Percentiles rank a stretch among this genome's conserved stretches.
These are phyloP conservation scores for Hydriomena furcata DNA, from an alignment of 2,888 invertebrate genomes.

Conservation along the genomic window DNA sequence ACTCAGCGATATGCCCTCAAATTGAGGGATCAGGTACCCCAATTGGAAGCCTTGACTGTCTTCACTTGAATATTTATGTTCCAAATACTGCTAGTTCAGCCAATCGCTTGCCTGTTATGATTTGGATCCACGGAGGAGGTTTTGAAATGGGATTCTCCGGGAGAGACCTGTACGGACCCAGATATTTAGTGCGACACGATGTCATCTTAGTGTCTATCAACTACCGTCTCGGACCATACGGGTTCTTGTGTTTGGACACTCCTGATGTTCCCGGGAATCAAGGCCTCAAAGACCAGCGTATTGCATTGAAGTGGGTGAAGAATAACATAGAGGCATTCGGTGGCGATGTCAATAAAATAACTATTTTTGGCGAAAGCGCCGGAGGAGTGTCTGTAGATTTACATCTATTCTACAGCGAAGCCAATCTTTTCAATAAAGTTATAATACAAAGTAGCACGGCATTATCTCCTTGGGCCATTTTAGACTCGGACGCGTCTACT, in stretches of 20 bases:
- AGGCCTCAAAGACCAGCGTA: conserved; percentile 47
- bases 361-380: conserved; percentile 46
- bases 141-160: conserved; percentile 16
- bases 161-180: conserved; percentile 19
- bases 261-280: conserved; percentile 50
- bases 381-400: conserved; percentile 42
- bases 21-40: background rate
- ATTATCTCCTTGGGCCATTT: conserved; percentile 30
- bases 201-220: conserved; percentile 46
- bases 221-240: conserved; percentile 47
- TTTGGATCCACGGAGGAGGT: conserved; percentile 36
- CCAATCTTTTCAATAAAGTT: conserved; percentile 41
- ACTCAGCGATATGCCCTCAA: conserved; percentile 39
- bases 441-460: conserved; percentile 48
- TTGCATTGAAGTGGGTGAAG: conserved; percentile 48
- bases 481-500: conserved; percentile 31
- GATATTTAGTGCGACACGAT: conserved; percentile 32
- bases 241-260: conserved; percentile 46
- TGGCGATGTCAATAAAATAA: conserved; percentile 42
- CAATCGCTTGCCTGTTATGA: conserved; percentile 33
- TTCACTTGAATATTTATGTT: conserved; percentile 38
- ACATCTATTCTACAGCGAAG: conserved; percentile 39
- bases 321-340: conserved; percentile 47
- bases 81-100: conserved; percentile 31
- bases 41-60: conserved; percentile 36